Conservation (phyloP, 2,113 vertebrate species). For the Plecotus auritus region DNA sequence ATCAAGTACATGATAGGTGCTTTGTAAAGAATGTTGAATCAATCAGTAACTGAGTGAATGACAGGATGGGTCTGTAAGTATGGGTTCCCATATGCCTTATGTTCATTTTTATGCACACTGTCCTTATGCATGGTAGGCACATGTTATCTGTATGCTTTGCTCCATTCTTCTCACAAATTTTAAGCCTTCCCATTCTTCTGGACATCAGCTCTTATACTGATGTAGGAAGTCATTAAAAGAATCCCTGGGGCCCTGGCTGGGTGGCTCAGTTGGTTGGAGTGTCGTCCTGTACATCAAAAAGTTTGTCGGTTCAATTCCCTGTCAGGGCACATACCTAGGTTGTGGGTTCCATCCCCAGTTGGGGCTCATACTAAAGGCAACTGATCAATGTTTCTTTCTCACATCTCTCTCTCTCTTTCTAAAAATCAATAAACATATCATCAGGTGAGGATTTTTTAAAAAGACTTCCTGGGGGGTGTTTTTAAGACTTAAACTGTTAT, state of each 20-base stretch:
- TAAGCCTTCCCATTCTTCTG: neutral
- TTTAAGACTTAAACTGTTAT: conserved; percentile 24
- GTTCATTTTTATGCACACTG: neutral
- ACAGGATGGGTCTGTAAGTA: neutral
- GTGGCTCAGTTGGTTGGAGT: neutral
- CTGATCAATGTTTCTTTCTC: neutral
- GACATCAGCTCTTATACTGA: neutral
- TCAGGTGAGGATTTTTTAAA: neutral
- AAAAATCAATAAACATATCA: neutral
- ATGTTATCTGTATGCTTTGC: neutral
- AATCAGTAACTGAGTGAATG: neutral
- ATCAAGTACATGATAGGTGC: neutral
- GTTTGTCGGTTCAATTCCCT: neutral
- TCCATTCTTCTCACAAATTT: neutral
- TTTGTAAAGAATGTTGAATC: neutral
- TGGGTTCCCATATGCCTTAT: neutral
- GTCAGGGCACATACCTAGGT: neutral
- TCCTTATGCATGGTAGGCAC: neutral
- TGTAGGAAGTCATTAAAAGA: neutral
- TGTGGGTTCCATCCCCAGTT: neutral
- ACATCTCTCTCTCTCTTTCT: neutral
- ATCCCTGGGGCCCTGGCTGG: neutral
- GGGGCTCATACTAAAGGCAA: neutral
- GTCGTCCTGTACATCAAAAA: neutral
- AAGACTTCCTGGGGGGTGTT: neutral